phyloP scores from a whole-genome alignment of 2,888 invertebrate species.

The Parthenolecanium corni region DNA sequence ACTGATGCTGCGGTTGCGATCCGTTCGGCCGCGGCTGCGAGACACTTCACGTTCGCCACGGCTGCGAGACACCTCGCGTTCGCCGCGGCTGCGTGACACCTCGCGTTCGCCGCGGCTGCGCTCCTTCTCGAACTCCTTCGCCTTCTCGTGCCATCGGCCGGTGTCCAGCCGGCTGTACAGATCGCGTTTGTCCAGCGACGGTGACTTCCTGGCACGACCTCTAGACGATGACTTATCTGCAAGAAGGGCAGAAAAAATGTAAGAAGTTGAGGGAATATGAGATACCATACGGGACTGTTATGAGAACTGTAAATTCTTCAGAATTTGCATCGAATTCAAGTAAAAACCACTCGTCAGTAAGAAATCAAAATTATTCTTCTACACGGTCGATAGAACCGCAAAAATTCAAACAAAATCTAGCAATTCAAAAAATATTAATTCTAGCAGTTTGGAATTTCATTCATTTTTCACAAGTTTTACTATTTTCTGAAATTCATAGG shows the following conservation, averaged over 20 bases:
- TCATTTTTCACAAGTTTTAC: too few relatives aligned
- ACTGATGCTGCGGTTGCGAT: conserved; percentile 2
- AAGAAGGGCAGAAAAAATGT: not conserved
- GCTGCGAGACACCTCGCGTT: not conserved
- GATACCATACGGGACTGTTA: too few relatives aligned
- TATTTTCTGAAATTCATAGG: too few relatives aligned
- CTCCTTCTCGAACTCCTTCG: conserved; percentile 16
- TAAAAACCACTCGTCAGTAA: too few relatives aligned
- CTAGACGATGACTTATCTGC: conserved; percentile 10
- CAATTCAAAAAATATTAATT: too few relatives aligned
- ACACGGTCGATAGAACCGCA: too few relatives aligned
- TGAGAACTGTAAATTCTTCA: not conserved
- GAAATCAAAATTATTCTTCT: too few relatives aligned
- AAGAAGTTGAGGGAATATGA: not conserved
- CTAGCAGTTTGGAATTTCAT: too few relatives aligned
- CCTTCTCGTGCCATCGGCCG: conserved; percentile 22
- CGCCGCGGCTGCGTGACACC: not conserved
- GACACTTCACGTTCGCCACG: not conserved
- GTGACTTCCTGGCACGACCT: conserved; percentile 4
- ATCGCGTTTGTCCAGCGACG: conserved; percentile 16
- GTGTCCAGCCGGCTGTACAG: conserved; percentile 13
- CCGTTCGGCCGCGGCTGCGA: conserved; percentile 1
- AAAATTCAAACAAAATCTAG: too few relatives aligned
- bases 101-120: conserved; percentile 9
- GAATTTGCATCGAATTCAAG: too few relatives aligned